Evolutionary conservation across 2,797 vertebrate genomes (phyloP).

Genomic region (Catharus ustulatus): DNA sequence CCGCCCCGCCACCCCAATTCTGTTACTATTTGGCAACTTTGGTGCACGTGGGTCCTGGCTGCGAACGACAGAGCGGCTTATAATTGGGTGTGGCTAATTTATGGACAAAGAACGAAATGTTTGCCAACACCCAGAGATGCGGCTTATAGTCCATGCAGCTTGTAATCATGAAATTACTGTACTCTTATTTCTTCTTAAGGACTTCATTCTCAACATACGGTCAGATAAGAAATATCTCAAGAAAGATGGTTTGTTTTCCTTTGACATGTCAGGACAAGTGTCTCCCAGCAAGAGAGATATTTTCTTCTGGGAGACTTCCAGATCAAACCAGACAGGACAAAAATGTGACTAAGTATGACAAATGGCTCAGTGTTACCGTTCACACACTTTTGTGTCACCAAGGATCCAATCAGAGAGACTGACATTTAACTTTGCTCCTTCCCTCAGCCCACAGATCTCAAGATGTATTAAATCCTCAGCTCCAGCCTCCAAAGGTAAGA

Average conservation of each 20-base stretch:
- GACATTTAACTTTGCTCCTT: not conserved
- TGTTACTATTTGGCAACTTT: too few relatives aligned
- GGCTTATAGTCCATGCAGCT: too few relatives aligned
- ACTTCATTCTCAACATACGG: not conserved
- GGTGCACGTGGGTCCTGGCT: too few relatives aligned
- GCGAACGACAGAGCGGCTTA: too few relatives aligned
- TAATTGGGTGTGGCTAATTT: too few relatives aligned
- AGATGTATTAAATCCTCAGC: not conserved
- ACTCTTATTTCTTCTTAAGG: not conserved
- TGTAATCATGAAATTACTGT: too few relatives aligned
- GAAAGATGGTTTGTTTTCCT: not conserved
- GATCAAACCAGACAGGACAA: not conserved
- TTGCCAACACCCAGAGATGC: too few relatives aligned
- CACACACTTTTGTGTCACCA: not conserved
- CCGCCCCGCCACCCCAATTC: too few relatives aligned
- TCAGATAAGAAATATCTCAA: conserved; percentile 8
- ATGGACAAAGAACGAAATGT: too few relatives aligned
- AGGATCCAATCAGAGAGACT: not conserved
- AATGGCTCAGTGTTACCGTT: not conserved
- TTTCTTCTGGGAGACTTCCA: not conserved
- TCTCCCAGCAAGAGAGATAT: not conserved
- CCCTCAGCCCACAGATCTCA: not conserved
- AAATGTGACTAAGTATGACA: not conserved
- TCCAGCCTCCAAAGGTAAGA: not conserved
- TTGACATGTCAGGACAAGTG: not conserved